Evolutionary conservation across 2,797 vertebrate species (phyloP).

Genomic region (Okamejei kenojei): DNA sequence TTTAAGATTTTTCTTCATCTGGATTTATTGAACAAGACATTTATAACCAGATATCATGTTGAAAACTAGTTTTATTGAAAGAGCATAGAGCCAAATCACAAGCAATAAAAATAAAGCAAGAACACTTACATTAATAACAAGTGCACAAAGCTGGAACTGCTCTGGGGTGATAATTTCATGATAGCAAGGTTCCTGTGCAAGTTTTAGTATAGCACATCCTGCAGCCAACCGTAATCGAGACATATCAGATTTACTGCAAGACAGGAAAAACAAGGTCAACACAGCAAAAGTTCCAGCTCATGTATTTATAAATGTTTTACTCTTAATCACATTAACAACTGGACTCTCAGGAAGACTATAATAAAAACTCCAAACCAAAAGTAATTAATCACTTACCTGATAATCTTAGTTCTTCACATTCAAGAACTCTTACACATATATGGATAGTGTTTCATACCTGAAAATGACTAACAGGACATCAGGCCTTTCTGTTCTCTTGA

Average conservation of each 20-base stretch:
- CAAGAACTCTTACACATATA: not conserved
- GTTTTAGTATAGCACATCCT: conserved; percentile 95
- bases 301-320: not conserved
- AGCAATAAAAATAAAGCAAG: not conserved
- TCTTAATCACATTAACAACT: not conserved
- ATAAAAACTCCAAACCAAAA: not conserved
- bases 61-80: not conserved
- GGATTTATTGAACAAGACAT: not conserved
- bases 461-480: conserved; percentile 16
- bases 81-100: not conserved
- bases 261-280: conserved; percentile 41
- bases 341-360: not conserved
- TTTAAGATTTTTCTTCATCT: not conserved
- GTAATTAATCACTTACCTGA: conserved; percentile 19
- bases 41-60: not conserved
- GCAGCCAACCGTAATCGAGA: conserved; percentile 92
- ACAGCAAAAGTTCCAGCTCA: not conserved
- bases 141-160: conserved; percentile 95
- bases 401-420: not conserved
- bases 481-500: not conserved
- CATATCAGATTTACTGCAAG: conserved; percentile 94
- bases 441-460: not conserved
- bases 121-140: conserved; percentile 89
- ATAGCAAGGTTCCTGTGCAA: conserved; percentile 97
- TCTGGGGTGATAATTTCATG: conserved; percentile 99